Evolutionary conservation across 1,140 invertebrate genomes (phyloP), one percentile per base, ranked within the genome.

Genomic region (Choristoneura fumiferana): DNA sequence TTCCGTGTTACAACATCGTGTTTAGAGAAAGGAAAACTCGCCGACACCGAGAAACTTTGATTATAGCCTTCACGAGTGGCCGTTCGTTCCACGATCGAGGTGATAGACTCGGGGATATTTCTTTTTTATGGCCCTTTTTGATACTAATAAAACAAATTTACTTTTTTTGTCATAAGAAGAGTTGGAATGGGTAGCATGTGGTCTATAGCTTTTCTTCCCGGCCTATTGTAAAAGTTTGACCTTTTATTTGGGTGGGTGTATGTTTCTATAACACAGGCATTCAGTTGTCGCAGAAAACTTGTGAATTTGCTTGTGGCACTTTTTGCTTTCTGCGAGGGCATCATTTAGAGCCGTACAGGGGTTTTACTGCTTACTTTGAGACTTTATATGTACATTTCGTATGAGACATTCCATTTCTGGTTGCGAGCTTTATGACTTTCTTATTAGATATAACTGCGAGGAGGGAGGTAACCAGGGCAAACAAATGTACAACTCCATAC

Each of bases 121-220:
- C 81, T 81, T 81, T 87, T 88, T 88, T 86, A 88, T 84, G 68
- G 65, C 76, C 76, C 70, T 76, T 71, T 86, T 86, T 85, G 76
- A 82, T 86, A 81, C 77, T 80, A 85, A 82, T 88, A 86, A 86
- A 86, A 84, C 72, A 81, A 87, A 84, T 84, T 84, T 77, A 78
- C 73, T 80, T 85, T 84, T 83, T 82, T 74, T 64, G 65, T 63
- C 57, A 58, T 69, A 52, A 65, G 64, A 73, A 71, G 76, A 77
- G 76, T 79, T 80, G 52, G 69, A 59, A 61, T 57, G 62, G 69
- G 68, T 76, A 75, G 65, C 76, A 74, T 81, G 74, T 78, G 79
- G 81, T 77, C 67, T 78, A 78, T 76, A 67, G 70, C 66, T 71
- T 76, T 76, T 71, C 64, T 70, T 71, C 62, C 54, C 38, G 55